These are phyloP conservation scores for Poeciliopsis occidentalis DNA, from an alignment of 2,113 vertebrate genomes.

Conservation along the genomic window DNA sequence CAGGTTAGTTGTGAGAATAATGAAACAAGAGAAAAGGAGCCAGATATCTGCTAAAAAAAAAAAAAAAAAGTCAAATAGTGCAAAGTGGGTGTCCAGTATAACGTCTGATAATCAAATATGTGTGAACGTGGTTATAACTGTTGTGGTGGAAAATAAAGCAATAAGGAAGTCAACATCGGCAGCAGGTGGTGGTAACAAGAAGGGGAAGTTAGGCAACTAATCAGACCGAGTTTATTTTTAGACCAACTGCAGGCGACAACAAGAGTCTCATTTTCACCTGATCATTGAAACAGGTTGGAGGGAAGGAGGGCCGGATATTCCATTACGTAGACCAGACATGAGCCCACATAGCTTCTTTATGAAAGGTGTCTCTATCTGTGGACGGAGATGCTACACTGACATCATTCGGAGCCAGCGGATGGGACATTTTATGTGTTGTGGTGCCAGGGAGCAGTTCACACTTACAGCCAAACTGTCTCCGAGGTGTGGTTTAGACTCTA, in stretches of 20 bases:
- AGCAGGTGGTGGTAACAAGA: constrained; percentile 24
- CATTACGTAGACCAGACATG: constrained; percentile 40
- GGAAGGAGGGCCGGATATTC: constrained; percentile 35
- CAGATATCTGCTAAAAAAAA: constrained; percentile 26
- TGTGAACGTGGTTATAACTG: not conserved
- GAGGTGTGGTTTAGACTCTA: constrained; percentile 36
- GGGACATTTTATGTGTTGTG: constrained; percentile 56
- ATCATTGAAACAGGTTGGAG: constrained; percentile 47
- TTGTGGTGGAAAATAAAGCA: constrained; percentile 18
- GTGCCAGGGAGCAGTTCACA: constrained; percentile 54
- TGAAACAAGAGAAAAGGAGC: constrained; percentile 57
- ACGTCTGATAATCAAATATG: constrained; percentile 3
- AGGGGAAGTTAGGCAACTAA: constrained; percentile 35
- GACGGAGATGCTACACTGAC: constrained; percentile 58
- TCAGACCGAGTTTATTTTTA: constrained; percentile 63
- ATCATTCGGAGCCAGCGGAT: constrained; percentile 59
- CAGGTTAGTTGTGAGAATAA: constrained; percentile 62
- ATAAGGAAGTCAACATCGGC: constrained; percentile 34
- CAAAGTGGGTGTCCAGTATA: constrained; percentile 5
- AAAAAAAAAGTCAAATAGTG: constrained; percentile 15
- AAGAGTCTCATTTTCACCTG: constrained; percentile 56
- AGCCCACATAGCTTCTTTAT: constrained; percentile 52
- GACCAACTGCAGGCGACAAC: constrained; percentile 37
- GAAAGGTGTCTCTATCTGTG: constrained; percentile 64
- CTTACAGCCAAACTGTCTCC: constrained; percentile 64